Conservation (phyloP, 2,113 vertebrate species). For the Anguilla rostrata region DNA sequence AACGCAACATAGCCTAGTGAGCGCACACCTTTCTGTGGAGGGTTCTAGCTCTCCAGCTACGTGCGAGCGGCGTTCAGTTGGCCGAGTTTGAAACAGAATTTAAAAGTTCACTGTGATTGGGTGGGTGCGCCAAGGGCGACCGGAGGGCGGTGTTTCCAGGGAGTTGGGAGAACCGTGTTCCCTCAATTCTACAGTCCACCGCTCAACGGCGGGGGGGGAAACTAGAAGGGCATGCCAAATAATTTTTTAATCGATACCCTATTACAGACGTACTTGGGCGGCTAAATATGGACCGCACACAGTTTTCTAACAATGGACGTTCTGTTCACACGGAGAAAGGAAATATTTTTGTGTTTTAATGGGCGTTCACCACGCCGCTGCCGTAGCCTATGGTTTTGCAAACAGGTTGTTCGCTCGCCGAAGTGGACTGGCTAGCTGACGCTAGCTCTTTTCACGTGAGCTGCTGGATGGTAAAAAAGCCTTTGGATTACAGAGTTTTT, state of each 20-base stretch:
- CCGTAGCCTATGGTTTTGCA: slow-evolving; percentile 34
- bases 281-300: not conserved
- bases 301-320: not conserved
- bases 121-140: not conserved
- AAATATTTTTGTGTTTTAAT: slow-evolving; percentile 33
- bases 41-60: not conserved
- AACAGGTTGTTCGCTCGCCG: slow-evolving; percentile 43
- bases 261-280: not conserved
- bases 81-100: slow-evolving; percentile 35
- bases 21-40: not conserved
- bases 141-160: slow-evolving; percentile 55
- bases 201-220: not conserved
- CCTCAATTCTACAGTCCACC: not conserved
- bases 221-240: not conserved
- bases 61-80: slow-evolving; percentile 34
- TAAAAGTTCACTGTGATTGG: slow-evolving; percentile 60
- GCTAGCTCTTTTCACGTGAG: not conserved
- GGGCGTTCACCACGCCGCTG: slow-evolving; percentile 35
- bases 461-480: not conserved
- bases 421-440: slow-evolving; percentile 23
- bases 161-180: slow-evolving; percentile 48
- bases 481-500: not conserved
- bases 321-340: not conserved
- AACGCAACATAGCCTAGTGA: no score
- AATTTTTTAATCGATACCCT: not conserved